Percentiles rank a stretch among this genome's conserved stretches.
Evolutionary conservation across 2,113 vertebrate species (phyloP).

Genomic region (Felis chaus): DNA sequence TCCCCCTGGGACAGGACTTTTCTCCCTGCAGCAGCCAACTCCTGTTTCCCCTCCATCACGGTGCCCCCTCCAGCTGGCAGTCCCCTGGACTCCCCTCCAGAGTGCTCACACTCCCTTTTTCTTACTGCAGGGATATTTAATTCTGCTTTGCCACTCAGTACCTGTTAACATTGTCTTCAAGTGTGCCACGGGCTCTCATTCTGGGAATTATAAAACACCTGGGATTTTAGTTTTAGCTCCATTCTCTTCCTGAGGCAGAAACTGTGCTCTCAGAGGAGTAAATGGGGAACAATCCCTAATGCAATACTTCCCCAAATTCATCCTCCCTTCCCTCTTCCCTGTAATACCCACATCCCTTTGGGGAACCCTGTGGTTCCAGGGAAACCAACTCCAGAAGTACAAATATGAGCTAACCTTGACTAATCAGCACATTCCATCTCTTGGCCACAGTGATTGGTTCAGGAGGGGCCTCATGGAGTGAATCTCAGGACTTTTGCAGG

Average conservation of each 20-base stretch:
- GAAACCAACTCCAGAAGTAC: not conserved
- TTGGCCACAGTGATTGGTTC: not conserved
- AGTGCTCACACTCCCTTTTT: not conserved
- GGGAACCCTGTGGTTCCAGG: not conserved
- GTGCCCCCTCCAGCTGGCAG: not conserved
- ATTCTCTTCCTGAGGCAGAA: not conserved
- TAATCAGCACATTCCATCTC: not conserved
- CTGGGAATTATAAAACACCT: not conserved
- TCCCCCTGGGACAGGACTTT: not conserved
- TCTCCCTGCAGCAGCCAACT: not conserved
- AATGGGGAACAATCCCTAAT: not conserved
- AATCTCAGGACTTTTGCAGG: not conserved
- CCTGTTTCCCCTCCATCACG: not conserved
- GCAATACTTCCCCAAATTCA: not conserved
- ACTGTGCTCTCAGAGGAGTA: not conserved
- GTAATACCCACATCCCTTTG: not conserved
- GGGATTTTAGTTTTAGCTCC: not conserved
- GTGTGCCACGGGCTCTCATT: not conserved
- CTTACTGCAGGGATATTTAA: not conserved
- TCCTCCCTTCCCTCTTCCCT: not conserved
- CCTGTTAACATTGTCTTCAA: not conserved
- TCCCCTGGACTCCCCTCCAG: not conserved
- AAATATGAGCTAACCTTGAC: not conserved
- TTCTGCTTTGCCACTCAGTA: not conserved
- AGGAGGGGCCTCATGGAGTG: not conserved